Percentiles rank a stretch among this genome's conserved stretches.
These are phyloP conservation scores for Aethina tumida DNA, from an alignment of 1,140 invertebrate genomes.

Conservation along the genomic window DNA sequence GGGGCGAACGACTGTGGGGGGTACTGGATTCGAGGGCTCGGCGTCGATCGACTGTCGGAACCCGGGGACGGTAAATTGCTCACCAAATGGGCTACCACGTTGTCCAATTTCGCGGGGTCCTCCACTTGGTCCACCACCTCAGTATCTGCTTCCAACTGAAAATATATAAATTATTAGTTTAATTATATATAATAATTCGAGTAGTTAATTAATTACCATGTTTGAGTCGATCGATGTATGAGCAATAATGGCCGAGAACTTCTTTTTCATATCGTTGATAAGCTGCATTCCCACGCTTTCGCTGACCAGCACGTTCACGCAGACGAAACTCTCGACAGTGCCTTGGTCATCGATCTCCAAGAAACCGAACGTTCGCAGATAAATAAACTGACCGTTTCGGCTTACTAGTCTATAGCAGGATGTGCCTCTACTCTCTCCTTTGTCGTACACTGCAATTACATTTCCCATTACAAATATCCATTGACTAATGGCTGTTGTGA, in stretches of 20 bases:
- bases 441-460: slow-evolving; percentile 73
- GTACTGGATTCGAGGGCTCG: background rate
- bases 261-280: slow-evolving; percentile 60
- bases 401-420: slow-evolving; percentile 73
- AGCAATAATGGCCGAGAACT: slow-evolving; percentile 49
- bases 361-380: slow-evolving; percentile 66
- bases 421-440: slow-evolving; percentile 58
- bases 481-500: too few species aligned
- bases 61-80: slow-evolving; percentile 44
- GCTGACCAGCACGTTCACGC: slow-evolving; percentile 68
- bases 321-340: slow-evolving; percentile 70
- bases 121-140: slow-evolving; percentile 39
- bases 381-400: slow-evolving; percentile 69
- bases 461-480: too few species aligned
- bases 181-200: slow-evolving; percentile 3
- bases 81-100: slow-evolving; percentile 56
- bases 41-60: slow-evolving; percentile 1
- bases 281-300: slow-evolving; percentile 58
- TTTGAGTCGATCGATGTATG: too few species aligned
- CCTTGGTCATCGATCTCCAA: slow-evolving; percentile 65
- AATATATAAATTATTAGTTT: background rate
- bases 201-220: slow-evolving; percentile 29
- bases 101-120: slow-evolving; percentile 53
- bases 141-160: slow-evolving; percentile 1
- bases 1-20: background rate